A percentile compares a stretch with the other conserved stretches of the same genome.
phyloP scores from a whole-genome alignment of 2,797 vertebrate genomes.

The Hoplostethus mediterraneus region DNA sequence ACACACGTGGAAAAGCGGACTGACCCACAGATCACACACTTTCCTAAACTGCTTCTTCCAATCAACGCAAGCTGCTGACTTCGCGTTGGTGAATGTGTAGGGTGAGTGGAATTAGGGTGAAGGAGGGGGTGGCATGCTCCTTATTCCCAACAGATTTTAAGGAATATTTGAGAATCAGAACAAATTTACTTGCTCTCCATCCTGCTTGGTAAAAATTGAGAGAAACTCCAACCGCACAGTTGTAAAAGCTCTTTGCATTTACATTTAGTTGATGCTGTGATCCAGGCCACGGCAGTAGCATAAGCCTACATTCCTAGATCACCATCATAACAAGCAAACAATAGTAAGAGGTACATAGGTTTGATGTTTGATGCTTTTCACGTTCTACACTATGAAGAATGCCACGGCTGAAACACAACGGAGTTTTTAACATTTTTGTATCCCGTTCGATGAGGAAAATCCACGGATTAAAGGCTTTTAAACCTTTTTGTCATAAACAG shows the following conservation, averaged over 20 bases:
- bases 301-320: background rate
- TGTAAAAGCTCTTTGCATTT: too few relatives aligned
- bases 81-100: too few relatives aligned
- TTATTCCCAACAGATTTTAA: background rate
- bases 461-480: conserved; percentile 45
- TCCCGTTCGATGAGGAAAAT: conserved; percentile 43
- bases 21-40: background rate
- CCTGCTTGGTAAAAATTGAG: too few relatives aligned
- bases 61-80: too few relatives aligned
- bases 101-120: too few relatives aligned
- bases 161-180: background rate
- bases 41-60: conserved; percentile 7
- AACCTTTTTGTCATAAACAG: conserved; percentile 16
- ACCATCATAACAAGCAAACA: conserved; percentile 16
- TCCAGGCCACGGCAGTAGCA: background rate
- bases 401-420: conserved; percentile 15
- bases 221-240: too few relatives aligned
- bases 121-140: background rate
- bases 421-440: conserved; percentile 39
- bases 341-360: background rate
- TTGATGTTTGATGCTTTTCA: conserved; percentile 13
- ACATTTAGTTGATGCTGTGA: background rate
- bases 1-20: background rate
- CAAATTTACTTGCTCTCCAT: background rate
- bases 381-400: conserved; percentile 25